Evolutionary conservation across 2,113 vertebrate species (phyloP).

Genomic region (Phylloscopus trochiloides): DNA sequence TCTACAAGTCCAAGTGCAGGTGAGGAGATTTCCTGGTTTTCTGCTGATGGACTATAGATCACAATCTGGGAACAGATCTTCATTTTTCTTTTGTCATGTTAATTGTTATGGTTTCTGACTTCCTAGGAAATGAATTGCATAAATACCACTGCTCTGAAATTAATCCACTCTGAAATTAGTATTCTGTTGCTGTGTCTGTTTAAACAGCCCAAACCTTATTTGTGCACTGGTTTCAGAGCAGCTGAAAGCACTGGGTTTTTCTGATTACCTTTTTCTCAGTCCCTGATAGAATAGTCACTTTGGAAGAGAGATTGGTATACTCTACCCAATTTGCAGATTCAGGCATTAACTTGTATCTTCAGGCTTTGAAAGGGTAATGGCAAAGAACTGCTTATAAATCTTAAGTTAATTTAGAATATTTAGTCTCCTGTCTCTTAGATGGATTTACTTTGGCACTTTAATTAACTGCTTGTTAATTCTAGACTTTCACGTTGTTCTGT

Average conservation of each 20-base stretch:
- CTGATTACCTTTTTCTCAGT: neutral
- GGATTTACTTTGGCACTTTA: neutral
- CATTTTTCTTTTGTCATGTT: neutral
- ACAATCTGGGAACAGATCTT: neutral
- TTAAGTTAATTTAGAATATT: constrained; percentile 24
- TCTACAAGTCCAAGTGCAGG: neutral
- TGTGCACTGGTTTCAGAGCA: neutral
- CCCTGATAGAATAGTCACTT: neutral
- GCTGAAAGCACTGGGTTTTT: neutral
- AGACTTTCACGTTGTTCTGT: neutral
- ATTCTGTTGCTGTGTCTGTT: neutral
- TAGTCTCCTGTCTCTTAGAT: constrained; percentile 33
- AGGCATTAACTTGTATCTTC: constrained; percentile 3
- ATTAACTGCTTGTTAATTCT: constrained; percentile 5
- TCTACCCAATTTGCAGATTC: constrained; percentile 6
- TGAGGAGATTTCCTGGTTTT: neutral
- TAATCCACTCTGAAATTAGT: neutral
- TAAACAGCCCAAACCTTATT: neutral
- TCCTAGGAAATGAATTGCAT: neutral
- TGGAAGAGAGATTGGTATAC: neutral
- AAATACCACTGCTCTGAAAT: neutral
- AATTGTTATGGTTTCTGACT: neutral
- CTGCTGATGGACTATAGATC: neutral
- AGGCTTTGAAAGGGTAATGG: neutral
- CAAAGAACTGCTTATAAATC: constrained; percentile 25